These are phyloP conservation scores for Fratercula arctica DNA, from an alignment of 2,797 vertebrate genomes.

Conservation along the genomic window DNA sequence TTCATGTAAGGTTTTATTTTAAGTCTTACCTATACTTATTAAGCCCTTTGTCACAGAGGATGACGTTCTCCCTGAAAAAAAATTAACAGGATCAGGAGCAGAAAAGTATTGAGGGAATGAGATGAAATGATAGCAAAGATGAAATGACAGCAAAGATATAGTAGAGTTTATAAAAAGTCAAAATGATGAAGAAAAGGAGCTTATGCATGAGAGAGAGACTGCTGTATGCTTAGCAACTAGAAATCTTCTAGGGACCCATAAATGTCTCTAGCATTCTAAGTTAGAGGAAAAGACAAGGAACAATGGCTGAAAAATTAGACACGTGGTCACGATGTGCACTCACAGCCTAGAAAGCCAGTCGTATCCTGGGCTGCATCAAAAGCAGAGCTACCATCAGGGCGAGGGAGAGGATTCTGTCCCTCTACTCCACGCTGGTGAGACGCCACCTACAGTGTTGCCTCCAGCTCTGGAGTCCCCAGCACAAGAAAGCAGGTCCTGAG, in stretches of 20 bases:
- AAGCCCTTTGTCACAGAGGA: neutral
- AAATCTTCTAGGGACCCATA: neutral
- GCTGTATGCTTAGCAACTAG: neutral
- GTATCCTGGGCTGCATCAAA: neutral
- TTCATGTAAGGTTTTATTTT: constrained; percentile 64
- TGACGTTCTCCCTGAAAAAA: neutral
- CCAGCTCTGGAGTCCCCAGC: neutral
- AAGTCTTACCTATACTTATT: neutral
- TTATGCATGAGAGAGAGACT: neutral
- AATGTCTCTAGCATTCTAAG: neutral
- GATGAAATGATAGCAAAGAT: neutral
- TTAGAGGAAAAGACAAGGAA: neutral
- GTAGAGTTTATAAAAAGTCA: neutral
- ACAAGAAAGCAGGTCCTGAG: neutral
- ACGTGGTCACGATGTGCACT: neutral
- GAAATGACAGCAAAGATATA: neutral
- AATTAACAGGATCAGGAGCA: neutral
- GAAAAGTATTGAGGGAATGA: neutral
- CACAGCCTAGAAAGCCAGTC: neutral
- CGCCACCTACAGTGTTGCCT: neutral
- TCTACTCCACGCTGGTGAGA: neutral
- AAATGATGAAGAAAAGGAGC: neutral
- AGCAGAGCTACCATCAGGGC: neutral
- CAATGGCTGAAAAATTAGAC: neutral
- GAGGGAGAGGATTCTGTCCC: neutral